Percentiles rank a stretch among this genome's conserved stretches.
Conservation (phyloP, 2,888 invertebrate genomes). For the Balanococcus diminutus region DNA sequence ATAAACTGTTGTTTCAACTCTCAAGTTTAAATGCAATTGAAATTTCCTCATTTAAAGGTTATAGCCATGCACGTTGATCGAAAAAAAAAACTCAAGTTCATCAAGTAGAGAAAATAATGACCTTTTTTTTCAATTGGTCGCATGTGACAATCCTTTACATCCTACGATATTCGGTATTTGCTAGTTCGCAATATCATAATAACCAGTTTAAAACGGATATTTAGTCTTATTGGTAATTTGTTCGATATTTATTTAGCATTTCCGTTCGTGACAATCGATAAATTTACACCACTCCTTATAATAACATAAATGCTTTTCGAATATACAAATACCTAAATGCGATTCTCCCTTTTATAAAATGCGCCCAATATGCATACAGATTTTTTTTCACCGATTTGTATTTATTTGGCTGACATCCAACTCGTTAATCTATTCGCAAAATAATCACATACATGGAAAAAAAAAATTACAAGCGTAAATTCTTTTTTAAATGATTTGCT, state of each 20-base stretch:
- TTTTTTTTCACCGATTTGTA: neutral
- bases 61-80: no score
- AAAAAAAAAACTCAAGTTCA: no score
- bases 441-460: neutral
- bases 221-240: neutral
- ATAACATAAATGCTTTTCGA: neutral
- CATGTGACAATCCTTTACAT: neutral
- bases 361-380: neutral
- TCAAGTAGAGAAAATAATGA: neutral
- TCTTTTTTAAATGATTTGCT: neutral
- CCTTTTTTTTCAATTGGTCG: neutral
- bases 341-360: neutral
- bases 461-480: neutral
- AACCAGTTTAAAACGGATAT: slow-evolving; percentile 29
- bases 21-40: no score
- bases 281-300: slow-evolving; percentile 1
- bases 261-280: slow-evolving; percentile 33
- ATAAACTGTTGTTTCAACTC: no score
- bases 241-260: neutral
- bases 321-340: neutral
- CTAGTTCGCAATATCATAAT: neutral
- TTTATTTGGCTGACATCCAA: neutral
- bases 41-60: no score
- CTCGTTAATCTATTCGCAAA: neutral
- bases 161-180: neutral